Base-by-base conservation (phyloP, 2,888 invertebrate species). In the Phasia obesa region DNA sequence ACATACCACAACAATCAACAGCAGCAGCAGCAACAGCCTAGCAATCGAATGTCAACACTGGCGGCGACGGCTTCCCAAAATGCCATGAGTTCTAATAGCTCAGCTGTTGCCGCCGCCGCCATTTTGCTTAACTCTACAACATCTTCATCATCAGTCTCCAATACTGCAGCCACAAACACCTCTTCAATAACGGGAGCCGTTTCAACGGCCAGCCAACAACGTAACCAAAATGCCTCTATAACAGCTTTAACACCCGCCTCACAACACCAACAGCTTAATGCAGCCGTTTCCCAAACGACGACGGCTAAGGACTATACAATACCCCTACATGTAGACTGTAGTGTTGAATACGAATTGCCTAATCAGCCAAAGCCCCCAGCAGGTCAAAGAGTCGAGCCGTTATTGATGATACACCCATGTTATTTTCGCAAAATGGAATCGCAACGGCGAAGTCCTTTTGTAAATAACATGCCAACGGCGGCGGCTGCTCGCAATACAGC, bases 341-440 rank as follows among this genome's bases (percentile, higher is more conserved):
- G 96, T 93, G 96, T 97, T 88, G 97, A 97, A 92, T 97, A 97
- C 93, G 97, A 97, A 93, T 93, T 97, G 91, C 96, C 96, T 89
- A 96, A 96, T 92, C 95, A 96, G 92, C 96, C 96, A 87, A 96
- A 96, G 92, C 96, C 96, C 87, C 96, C 96, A 87, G 95, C 95
- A 90, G 96, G 96, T 86, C 95, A 94, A 90, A 93, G 95, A 90
- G 94, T 95, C 90, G 96, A 96, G 92, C 96, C 96, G 71, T 93
- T 97, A 90, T 93, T 97, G 88, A 97, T 97, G 96, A 97, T 97
- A 90, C 97, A 96, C 92, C 97, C 96, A 65, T 96, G 96, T 89
- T 96, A 96, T 92, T 97, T 97, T 93, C 94, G 96, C 87, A 95
- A 96, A 92, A 96, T 96, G 92, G 96, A 96, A 90, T 95, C 95